phyloP scores from a whole-genome alignment of 2,797 vertebrate genomes.

The Allobates femoralis region DNA sequence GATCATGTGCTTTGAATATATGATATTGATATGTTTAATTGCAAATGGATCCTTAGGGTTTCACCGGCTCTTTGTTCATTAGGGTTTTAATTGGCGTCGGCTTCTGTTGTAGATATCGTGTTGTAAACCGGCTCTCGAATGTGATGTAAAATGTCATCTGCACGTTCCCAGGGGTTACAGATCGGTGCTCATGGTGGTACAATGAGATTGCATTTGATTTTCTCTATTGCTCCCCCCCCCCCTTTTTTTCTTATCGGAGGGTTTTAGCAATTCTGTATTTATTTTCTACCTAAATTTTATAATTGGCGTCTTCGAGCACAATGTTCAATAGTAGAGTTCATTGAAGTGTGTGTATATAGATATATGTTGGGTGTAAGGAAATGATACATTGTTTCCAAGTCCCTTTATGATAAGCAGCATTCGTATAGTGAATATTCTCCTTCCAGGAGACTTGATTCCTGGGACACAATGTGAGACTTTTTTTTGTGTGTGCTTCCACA shows the following conservation, averaged over 20 bases:
- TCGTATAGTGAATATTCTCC: neutral
- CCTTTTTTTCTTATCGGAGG: neutral
- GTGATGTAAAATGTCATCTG: neutral
- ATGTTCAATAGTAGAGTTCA: neutral
- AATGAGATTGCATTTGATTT: neutral
- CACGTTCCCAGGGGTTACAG: neutral
- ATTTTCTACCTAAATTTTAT: neutral
- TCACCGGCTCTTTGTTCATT: neutral
- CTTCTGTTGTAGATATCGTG: neutral
- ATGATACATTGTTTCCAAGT: neutral
- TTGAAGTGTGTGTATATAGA: too few species aligned
- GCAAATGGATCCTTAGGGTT: neutral
- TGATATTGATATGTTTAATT: neutral
- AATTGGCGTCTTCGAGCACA: neutral
- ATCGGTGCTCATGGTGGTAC: neutral
- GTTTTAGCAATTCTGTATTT: neutral
- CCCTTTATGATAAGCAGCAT: neutral
- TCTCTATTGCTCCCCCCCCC: neutral
- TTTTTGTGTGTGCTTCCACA: neutral
- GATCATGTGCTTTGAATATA: slow-evolving; percentile 18
- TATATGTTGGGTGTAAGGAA: neutral
- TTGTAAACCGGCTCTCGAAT: neutral
- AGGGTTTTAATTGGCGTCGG: neutral
- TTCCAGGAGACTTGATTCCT: neutral
- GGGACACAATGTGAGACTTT: neutral